phyloP scores from a whole-genome alignment of 2,888 invertebrate genomes.

The Autographa gamma region DNA sequence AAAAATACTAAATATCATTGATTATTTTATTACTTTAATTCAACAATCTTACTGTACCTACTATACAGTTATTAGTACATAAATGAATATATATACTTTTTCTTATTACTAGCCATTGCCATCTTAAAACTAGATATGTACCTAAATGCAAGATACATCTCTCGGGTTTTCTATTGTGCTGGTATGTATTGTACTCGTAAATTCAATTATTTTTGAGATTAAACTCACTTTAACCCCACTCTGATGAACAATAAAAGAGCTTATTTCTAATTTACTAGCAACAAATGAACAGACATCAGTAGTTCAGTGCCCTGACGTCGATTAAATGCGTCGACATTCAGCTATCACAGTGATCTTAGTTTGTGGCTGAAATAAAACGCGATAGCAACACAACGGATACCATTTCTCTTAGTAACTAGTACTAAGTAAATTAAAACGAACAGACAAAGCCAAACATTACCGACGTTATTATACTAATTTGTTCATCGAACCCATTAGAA shows the following conservation, averaged over 20 bases:
- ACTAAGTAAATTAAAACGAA: conserved; percentile 9
- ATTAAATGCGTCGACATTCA: conserved; percentile 18
- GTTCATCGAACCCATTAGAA: conserved; percentile 33
- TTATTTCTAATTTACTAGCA: conserved; percentile 1
- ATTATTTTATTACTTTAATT: too few species aligned
- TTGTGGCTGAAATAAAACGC: conserved; percentile 28
- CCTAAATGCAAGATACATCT: too few species aligned
- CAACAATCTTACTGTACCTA: too few species aligned
- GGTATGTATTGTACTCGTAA: not conserved
- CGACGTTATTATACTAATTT: conserved; percentile 36
- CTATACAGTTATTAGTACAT: too few species aligned
- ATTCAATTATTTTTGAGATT: not conserved
- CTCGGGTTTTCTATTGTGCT: too few species aligned
- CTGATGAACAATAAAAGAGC: not conserved
- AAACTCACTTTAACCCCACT: not conserved
- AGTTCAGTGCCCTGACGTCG: conserved; percentile 18
- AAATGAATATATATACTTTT: too few species aligned
- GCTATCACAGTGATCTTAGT: conserved; percentile 25
- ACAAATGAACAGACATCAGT: not conserved
- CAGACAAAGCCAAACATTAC: conserved; percentile 25
- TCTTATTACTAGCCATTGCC: too few species aligned
- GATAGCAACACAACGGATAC: conserved; percentile 21
- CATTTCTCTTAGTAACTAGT: not conserved
- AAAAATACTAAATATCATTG: too few species aligned
- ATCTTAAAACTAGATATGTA: too few species aligned